phyloP scores from a whole-genome alignment of 1,140 invertebrate genomes.

The Drosophila ercepeae region DNA sequence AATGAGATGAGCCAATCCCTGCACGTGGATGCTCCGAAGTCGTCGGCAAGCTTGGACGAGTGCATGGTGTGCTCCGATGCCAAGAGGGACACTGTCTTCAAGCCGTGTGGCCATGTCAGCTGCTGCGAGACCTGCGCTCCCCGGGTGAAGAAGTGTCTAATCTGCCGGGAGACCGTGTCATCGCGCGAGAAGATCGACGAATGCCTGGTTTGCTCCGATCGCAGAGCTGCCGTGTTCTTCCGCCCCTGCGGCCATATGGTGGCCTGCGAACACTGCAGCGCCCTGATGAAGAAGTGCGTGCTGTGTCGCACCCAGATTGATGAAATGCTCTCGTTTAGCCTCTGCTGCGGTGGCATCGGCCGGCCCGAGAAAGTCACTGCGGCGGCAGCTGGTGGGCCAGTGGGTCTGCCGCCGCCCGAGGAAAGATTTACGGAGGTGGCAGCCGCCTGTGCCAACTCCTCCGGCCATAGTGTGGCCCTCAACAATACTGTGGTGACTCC shows the following conservation, averaged over 20 bases:
- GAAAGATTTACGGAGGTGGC: slow-evolving; percentile 55
- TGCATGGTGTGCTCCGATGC: slow-evolving; percentile 98
- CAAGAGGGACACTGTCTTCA: slow-evolving; percentile 93
- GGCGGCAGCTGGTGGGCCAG: slow-evolving; percentile 4
- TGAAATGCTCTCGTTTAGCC: slow-evolving; percentile 88
- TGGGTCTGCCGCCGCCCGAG: slow-evolving; percentile 16
- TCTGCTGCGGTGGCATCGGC: slow-evolving; percentile 88
- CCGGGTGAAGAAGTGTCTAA: slow-evolving; percentile 97
- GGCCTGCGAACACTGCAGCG: slow-evolving; percentile 95
- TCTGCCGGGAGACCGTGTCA: slow-evolving; percentile 93
- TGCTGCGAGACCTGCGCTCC: slow-evolving; percentile 96
- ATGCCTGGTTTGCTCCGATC: slow-evolving; percentile 97
- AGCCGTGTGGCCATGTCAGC: slow-evolving; percentile 95
- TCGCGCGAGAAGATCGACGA: slow-evolving; percentile 95
- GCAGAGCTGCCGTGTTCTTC: slow-evolving; percentile 95
- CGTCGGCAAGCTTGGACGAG: slow-evolving; percentile 89
- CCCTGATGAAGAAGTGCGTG: slow-evolving; percentile 98
- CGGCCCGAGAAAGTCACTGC: slow-evolving; percentile 85
- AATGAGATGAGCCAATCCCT: slow-evolving; percentile 68
- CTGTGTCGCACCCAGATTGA: slow-evolving; percentile 95
- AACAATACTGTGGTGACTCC: slow-evolving; percentile 80
- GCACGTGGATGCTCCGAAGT: slow-evolving; percentile 42
- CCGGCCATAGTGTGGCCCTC: slow-evolving; percentile 76
- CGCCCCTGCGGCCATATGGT: slow-evolving; percentile 98
- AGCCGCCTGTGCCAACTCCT: slow-evolving; percentile 68